phyloP scores from a whole-genome alignment of 2,888 invertebrate genomes.

The Euclidia mi region DNA sequence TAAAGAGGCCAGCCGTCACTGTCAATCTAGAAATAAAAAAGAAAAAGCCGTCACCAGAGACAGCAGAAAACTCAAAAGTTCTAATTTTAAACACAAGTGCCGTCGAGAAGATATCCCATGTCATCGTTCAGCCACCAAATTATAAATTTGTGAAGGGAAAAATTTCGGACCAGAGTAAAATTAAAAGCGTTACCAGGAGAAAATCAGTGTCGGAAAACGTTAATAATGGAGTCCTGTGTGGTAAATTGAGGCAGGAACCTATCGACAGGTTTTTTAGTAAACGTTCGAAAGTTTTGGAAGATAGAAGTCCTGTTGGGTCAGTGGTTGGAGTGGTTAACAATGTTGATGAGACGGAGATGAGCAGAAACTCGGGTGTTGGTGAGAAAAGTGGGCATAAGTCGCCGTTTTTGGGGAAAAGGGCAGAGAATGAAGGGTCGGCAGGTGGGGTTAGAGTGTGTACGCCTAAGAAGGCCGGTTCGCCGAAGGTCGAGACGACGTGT shows the following conservation, averaged over 20 bases:
- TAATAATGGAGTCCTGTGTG: slow-evolving; percentile 66
- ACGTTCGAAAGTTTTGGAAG: slow-evolving; percentile 51
- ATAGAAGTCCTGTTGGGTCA: slow-evolving; percentile 42
- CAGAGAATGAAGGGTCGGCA: slow-evolving; percentile 62
- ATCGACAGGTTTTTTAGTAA: slow-evolving; percentile 73
- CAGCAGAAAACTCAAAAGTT: slow-evolving; percentile 77
- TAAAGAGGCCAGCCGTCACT: slow-evolving; percentile 70
- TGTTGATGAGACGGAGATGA: slow-evolving; percentile 78
- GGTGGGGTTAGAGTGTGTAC: slow-evolving; percentile 54
- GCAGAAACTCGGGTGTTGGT: slow-evolving; percentile 72
- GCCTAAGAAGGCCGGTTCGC: slow-evolving; percentile 58
- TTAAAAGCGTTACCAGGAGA: slow-evolving; percentile 59
- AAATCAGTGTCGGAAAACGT: slow-evolving; percentile 53
- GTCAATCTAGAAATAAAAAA: slow-evolving; percentile 85
- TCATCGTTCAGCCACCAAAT: slow-evolving; percentile 87
- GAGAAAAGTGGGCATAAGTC: slow-evolving; percentile 70
- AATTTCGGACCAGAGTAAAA: slow-evolving; percentile 70
- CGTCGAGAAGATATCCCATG: slow-evolving; percentile 82
- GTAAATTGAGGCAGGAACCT: slow-evolving; percentile 71
- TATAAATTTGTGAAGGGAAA: slow-evolving; percentile 83
- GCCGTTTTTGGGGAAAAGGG: slow-evolving; percentile 52
- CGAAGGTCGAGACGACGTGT: slow-evolving; percentile 59
- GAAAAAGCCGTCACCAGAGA: slow-evolving; percentile 70
- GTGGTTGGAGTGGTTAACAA: slow-evolving; percentile 44
- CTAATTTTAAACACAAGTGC: slow-evolving; percentile 87